phyloP scores from a whole-genome alignment of 2,888 invertebrate species.

The Rambutsinella grinnellia region DNA sequence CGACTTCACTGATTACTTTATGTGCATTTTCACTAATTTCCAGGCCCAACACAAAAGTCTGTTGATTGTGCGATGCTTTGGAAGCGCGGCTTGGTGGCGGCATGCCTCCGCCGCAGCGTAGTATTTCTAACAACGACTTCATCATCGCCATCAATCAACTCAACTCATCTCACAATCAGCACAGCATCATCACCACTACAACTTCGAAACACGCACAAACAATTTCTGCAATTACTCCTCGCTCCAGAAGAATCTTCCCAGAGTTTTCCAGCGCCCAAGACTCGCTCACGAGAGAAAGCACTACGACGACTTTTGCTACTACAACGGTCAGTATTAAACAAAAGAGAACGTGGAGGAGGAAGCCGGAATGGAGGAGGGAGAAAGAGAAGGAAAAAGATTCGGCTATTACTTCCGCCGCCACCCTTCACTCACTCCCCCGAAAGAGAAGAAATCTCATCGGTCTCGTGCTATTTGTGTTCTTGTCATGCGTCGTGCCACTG shows the following conservation, averaged over 20 bases:
- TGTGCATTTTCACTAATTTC: not conserved
- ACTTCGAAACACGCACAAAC: not conserved
- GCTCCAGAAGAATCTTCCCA: no score
- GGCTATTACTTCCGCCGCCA: not conserved
- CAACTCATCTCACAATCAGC: not conserved
- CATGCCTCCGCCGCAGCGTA: conserved; percentile 65
- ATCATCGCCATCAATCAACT: not conserved
- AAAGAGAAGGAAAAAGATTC: not conserved
- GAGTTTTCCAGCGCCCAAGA: no score
- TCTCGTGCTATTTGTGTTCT: conserved; percentile 32
- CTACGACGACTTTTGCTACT: not conserved
- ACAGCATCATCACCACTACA: not conserved
- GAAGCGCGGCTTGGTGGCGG: conserved; percentile 66
- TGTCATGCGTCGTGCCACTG: conserved; percentile 41
- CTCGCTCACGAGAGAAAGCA: not conserved
- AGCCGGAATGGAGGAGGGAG: not conserved
- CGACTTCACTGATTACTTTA: no score
- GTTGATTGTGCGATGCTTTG: conserved; percentile 67
- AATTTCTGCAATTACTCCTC: no score
- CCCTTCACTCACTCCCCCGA: not conserved
- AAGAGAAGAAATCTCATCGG: not conserved
- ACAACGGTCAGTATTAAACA: not conserved
- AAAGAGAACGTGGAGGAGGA: not conserved
- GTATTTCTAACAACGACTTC: not conserved
- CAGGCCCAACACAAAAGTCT: conserved; percentile 44